A percentile compares a stretch with the other conserved stretches of the same genome.
phyloP scores from a whole-genome alignment of 2,113 vertebrate genomes.

The Blennius ocellaris region DNA sequence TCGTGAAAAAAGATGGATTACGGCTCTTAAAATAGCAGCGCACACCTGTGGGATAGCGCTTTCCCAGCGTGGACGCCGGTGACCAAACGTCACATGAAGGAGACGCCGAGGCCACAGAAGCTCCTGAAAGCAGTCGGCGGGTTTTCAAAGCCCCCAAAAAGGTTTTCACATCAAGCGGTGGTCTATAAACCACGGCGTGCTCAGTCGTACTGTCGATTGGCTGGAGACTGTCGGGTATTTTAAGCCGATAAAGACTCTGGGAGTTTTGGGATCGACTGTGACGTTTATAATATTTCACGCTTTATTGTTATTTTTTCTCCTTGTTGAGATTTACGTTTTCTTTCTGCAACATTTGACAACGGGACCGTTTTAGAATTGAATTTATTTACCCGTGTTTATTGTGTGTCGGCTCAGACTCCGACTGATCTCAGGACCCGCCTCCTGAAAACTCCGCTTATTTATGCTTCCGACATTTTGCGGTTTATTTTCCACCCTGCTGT shows the following conservation, averaged over 20 bases:
- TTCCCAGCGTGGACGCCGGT: slow-evolving; percentile 36
- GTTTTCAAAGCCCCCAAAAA: not conserved
- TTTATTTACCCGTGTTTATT: slow-evolving; percentile 2
- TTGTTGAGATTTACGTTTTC: not conserved
- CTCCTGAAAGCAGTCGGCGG: slow-evolving; percentile 23
- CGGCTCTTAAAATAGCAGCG: slow-evolving; percentile 47
- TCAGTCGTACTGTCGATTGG: no score
- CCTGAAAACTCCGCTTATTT: not conserved
- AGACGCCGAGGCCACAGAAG: slow-evolving; percentile 42
- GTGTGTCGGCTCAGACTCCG: slow-evolving; percentile 4
- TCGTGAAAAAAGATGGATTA: slow-evolving; percentile 59
- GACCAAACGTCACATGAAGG: slow-evolving; percentile 61
- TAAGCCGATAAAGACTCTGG: no score
- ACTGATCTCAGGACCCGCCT: not conserved
- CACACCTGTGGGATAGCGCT: slow-evolving; percentile 63
- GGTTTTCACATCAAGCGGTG: slow-evolving; percentile 4
- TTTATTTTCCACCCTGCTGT: not conserved
- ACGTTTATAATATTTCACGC: not conserved
- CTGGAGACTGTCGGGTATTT: no score
- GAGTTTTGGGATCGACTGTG: no score
- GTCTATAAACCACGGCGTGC: not conserved
- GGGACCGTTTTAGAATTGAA: not conserved
- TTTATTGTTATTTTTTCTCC: not conserved
- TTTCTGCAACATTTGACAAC: not conserved
- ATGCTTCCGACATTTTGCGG: not conserved